phyloP scores from a whole-genome alignment of 2,113 vertebrate species.

The Agapornis roseicollis region DNA sequence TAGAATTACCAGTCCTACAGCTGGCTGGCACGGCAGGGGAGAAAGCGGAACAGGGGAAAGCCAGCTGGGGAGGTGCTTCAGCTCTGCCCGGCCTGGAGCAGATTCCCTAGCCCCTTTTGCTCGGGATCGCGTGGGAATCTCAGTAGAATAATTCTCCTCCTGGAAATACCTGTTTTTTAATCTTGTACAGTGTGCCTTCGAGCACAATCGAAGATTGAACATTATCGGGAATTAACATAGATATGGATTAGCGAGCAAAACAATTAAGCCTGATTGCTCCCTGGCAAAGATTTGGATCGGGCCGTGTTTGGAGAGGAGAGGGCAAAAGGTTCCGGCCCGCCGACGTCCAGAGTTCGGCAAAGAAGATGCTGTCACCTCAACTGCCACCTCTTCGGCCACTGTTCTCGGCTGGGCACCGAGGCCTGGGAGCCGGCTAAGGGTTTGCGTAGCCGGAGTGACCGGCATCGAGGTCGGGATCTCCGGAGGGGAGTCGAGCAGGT shows the following conservation, averaged over 20 bases:
- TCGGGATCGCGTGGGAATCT: not conserved
- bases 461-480: not conserved
- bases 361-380: not conserved
- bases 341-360: not conserved
- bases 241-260: not conserved
- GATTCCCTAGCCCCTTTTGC: not conserved
- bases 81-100: not conserved
- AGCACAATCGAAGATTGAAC: not conserved
- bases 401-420: not conserved
- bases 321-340: not conserved
- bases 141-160: not conserved
- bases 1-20: not conserved
- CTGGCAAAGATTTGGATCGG: not conserved
- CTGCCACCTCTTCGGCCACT: rapidly evolving
- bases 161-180: not conserved
- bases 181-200: not conserved
- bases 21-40: not conserved
- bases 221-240: not conserved
- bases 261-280: not conserved
- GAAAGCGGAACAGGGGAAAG: not conserved
- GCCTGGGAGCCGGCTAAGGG: too few relatives aligned
- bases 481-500: not conserved
- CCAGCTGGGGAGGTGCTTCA: not conserved
- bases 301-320: not conserved
- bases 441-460: not conserved